A percentile compares a stretch with the other conserved stretches of the same genome.
Evolutionary conservation across 35 echinoderm and acorn worm species (phyloP).

Genomic region (Chiridota heheva): DNA sequence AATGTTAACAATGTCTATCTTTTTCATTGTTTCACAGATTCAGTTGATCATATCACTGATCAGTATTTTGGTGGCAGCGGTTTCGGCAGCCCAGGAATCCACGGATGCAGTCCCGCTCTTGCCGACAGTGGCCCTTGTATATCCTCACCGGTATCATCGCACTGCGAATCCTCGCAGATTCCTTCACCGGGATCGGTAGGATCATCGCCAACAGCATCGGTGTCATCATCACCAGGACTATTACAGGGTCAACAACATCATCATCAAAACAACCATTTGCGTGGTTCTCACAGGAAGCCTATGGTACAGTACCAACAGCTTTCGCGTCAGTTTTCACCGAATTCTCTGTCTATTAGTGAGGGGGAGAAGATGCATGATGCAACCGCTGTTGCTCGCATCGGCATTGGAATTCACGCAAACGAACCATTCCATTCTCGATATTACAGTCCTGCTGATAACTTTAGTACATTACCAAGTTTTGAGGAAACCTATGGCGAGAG

Average conservation of each 20-base stretch:
- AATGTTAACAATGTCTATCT: background rate
- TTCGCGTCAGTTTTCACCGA: too few species aligned
- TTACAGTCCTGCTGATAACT: constrained; percentile 26
- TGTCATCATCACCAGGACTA: constrained; percentile 39
- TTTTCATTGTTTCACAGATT: constrained; percentile 26
- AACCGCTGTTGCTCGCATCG: constrained; percentile 14
- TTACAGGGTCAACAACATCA: constrained; percentile 1
- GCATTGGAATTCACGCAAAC: constrained; percentile 1
- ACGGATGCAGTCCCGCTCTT: constrained; percentile 31
- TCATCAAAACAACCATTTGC: background rate
- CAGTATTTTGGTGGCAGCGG: too few species aligned
- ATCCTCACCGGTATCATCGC: constrained; percentile 22
- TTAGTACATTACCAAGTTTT: constrained; percentile 63
- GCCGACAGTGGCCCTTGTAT: constrained; percentile 29
- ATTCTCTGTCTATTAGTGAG: constrained; percentile 35
- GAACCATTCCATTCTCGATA: constrained; percentile 39
- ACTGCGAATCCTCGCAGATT: constrained; percentile 33
- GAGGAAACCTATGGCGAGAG: constrained; percentile 66
- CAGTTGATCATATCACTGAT: constrained; percentile 18
- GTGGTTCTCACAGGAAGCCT: constrained; percentile 17
- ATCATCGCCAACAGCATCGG: constrained; percentile 31
- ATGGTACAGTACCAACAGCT: too few species aligned
- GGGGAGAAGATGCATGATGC: constrained; percentile 37
- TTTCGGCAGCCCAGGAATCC: constrained; percentile 35
- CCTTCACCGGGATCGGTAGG: constrained; percentile 37